These are phyloP conservation scores for Varanus salvator DNA, from an alignment of 2,113 vertebrate species.

Conservation along the genomic window DNA sequence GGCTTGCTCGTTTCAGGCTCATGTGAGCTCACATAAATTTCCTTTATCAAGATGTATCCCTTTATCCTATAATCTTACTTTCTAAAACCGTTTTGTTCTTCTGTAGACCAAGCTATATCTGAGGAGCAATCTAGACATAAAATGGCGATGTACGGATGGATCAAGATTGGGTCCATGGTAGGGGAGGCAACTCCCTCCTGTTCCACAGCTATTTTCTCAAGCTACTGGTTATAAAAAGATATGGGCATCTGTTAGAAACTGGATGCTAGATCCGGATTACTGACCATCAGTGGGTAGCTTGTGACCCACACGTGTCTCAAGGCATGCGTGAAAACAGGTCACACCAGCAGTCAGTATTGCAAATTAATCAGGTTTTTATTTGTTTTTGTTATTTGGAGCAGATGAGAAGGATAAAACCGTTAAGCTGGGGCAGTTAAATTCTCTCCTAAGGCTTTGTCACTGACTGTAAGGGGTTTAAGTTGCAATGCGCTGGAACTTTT, in stretches of 20 bases:
- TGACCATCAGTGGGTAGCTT: neutral
- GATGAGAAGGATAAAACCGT: too few species aligned
- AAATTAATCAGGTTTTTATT: neutral
- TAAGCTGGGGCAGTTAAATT: too few species aligned
- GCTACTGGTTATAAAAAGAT: neutral
- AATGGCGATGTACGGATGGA: neutral
- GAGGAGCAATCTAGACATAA: neutral
- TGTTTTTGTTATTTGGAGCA: neutral
- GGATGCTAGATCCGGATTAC: neutral
- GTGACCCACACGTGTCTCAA: neutral
- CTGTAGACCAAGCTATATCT: neutral
- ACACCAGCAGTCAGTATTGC: neutral
- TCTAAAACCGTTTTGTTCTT: neutral
- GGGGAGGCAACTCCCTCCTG: neutral
- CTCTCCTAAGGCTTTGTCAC: too few species aligned
- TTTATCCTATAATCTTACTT: slow-evolving; percentile 22
- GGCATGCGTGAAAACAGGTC: neutral
- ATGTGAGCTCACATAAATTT: neutral
- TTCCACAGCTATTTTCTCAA: neutral
- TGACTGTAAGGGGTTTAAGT: too few species aligned
- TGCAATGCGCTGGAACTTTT: too few species aligned
- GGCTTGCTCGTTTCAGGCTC: neutral
- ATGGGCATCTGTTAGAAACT: neutral
- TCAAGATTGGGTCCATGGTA: neutral
- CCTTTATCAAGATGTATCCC: neutral